phyloP scores from a whole-genome alignment of 1,140 invertebrate genomes.

The Brachionus angularis region DNA sequence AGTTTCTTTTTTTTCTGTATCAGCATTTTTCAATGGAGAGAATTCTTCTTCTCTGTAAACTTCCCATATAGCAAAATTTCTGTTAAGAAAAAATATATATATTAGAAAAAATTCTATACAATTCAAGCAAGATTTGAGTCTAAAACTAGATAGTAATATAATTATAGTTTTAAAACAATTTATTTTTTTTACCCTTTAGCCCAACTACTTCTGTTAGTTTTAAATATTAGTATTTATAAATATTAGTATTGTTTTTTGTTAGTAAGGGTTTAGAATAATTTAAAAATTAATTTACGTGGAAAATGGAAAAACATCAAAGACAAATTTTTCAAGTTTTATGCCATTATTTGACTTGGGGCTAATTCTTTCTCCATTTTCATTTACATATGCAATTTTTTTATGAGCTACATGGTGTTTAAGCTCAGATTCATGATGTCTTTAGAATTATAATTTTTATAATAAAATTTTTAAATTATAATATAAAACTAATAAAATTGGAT shows the following conservation, averaged over 20 bases:
- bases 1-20: slow-evolving; percentile 74
- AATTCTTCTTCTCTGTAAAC: slow-evolving; percentile 88
- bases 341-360: slow-evolving; percentile 82
- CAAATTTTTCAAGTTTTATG: slow-evolving; percentile 98
- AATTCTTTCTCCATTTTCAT: slow-evolving; percentile 66
- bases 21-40: slow-evolving; percentile 84
- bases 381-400: slow-evolving; percentile 88
- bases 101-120: neutral
- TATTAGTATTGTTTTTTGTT: neutral
- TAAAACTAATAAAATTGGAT: slow-evolving; percentile 45
- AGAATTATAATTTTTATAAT: neutral
- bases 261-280: neutral
- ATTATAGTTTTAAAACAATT: neutral
- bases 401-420: slow-evolving; percentile 89
- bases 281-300: slow-evolving; percentile 62
- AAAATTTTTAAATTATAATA: neutral
- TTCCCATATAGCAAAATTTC: slow-evolving; percentile 86
- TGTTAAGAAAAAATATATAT: slow-evolving; percentile 49
- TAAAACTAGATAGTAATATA: too few species aligned
- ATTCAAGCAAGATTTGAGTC: too few species aligned
- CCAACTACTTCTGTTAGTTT: slow-evolving; percentile 16
- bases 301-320: slow-evolving; percentile 96
- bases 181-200: slow-evolving; percentile 27
- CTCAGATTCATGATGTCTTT: slow-evolving; percentile 56
- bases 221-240: neutral